Evolutionary conservation across 1,140 invertebrate genomes (phyloP).

Genomic region (Akabosia matsudoensis): DNA sequence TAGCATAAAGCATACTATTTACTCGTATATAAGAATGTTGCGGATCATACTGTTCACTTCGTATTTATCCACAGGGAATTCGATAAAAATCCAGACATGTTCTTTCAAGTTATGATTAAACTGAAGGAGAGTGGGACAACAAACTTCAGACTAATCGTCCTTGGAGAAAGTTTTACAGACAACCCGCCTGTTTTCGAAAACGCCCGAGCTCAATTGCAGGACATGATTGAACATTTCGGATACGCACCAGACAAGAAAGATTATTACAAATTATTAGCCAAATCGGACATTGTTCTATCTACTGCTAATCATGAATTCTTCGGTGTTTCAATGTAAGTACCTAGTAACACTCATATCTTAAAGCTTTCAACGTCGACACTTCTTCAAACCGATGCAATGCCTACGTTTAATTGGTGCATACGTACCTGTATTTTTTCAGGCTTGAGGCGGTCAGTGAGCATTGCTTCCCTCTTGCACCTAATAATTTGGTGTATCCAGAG

Average conservation of each 20-base stretch:
- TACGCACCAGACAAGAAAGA: slow-evolving; percentile 58
- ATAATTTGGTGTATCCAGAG: slow-evolving; percentile 69
- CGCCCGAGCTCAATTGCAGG: slow-evolving; percentile 55
- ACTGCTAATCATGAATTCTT: slow-evolving; percentile 75
- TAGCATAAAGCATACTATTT: background rate
- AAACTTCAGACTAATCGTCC: slow-evolving; percentile 62
- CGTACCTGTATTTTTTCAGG: slow-evolving; percentile 51
- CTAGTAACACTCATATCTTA: background rate
- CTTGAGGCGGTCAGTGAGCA: slow-evolving; percentile 66
- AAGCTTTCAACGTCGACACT: background rate
- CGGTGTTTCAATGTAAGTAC: slow-evolving; percentile 66
- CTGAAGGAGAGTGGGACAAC: slow-evolving; percentile 57
- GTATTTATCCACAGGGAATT: slow-evolving; percentile 63
- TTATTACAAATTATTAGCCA: slow-evolving; percentile 59
- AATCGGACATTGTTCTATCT: slow-evolving; percentile 64
- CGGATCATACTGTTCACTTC: too few relatives aligned
- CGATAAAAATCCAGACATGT: slow-evolving; percentile 68
- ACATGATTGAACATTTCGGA: slow-evolving; percentile 63
- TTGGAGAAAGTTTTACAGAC: slow-evolving; percentile 61
- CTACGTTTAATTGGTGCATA: too few relatives aligned
- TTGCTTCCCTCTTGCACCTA: slow-evolving; percentile 68
- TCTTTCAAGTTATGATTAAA: slow-evolving; percentile 60
- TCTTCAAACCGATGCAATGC: background rate
- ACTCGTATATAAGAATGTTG: background rate
- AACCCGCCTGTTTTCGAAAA: slow-evolving; percentile 58